Conservation (phyloP, 2,797 vertebrate genomes). For the Enteromius treurensis region DNA sequence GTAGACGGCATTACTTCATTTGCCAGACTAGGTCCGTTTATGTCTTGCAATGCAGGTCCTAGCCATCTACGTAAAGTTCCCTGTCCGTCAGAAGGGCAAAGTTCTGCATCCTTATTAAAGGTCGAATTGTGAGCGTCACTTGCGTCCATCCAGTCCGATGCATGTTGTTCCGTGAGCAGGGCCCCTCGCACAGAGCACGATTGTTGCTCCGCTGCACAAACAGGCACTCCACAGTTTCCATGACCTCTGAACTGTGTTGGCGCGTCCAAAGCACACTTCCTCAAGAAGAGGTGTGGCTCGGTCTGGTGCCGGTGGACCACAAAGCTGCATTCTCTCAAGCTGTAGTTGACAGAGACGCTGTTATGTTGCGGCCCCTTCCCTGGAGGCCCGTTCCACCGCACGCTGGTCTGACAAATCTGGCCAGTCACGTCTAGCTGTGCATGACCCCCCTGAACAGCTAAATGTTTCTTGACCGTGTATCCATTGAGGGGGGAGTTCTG, state of each 20-base stretch:
- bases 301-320: conserved; percentile 62
- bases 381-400: conserved; percentile 66
- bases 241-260: conserved; percentile 65
- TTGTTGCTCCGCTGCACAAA: conserved; percentile 66
- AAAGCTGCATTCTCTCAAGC: conserved; percentile 63
- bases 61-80: conserved; percentile 62
- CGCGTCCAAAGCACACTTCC: conserved; percentile 67
- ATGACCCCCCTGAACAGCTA: conserved; percentile 70
- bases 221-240: conserved; percentile 67
- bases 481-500: conserved; percentile 40
- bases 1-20: conserved; percentile 72
- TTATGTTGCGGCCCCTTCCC: conserved; percentile 60
- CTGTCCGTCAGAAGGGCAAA: conserved; percentile 60
- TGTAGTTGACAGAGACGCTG: conserved; percentile 65
- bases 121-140: conserved; percentile 65
- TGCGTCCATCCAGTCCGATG: conserved; percentile 65
- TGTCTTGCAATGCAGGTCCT: conserved; percentile 64
- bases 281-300: conserved; percentile 62
- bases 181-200: conserved; percentile 65
- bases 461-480: conserved; percentile 66
- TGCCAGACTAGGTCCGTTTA: conserved; percentile 58
- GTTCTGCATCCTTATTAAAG: conserved; percentile 65
- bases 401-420: conserved; percentile 64
- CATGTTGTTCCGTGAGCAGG: conserved; percentile 65
- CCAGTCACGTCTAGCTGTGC: conserved; percentile 64